Base-by-base conservation (phyloP, 2,888 invertebrate genomes). In the Masnerella sp. region DNA sequence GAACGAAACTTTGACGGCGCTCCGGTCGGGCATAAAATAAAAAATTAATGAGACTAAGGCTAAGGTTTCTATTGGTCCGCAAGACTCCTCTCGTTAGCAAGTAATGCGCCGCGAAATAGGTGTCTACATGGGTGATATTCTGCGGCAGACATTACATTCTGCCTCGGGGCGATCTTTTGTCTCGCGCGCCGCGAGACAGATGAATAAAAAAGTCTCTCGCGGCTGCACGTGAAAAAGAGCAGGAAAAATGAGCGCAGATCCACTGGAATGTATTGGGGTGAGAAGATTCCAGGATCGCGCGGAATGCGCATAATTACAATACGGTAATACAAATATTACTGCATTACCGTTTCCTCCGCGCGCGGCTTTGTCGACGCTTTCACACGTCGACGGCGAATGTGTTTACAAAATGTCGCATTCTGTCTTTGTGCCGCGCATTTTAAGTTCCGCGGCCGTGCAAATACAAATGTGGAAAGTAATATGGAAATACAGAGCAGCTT, bases 301-400 rank as follows among this genome's bases (percentile, higher is more conserved):
- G 78, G 75, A 77, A 79, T 78, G 74, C 75, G 75, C 68, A 82
- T 83, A 82, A 83, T 83, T 82, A 83, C 80, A 80, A 80, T 79
- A 80, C 73, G 75, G 76, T 79, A 80, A 82, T 79, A 81, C 75
- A 75, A 76, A 80, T n/a, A 80, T 82, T 80, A 81, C 79, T 76
- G 78, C 73, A 80, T 82, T 81, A 82, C 81, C 75, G 79, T 36
- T 47, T 54, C 38, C 42, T 47, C 36, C 61, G 54, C 18, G 30
- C 22, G 20, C 14, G 15, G 34, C 28, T 28, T 28, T 32, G 42
- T 18, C 11, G 8, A 22, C 8, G 5, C 9, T 75, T n/a, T 43
- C 22, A 52, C 73, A 68, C 65, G 74, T 45, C 51, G 36, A 45
- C 71, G 76, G 71, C 77, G 79, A 81, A 78, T 79, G 76, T 75